These are phyloP conservation scores for Cephalotes varians DNA, from an alignment of 2,888 invertebrate genomes.

Conservation along the genomic window DNA sequence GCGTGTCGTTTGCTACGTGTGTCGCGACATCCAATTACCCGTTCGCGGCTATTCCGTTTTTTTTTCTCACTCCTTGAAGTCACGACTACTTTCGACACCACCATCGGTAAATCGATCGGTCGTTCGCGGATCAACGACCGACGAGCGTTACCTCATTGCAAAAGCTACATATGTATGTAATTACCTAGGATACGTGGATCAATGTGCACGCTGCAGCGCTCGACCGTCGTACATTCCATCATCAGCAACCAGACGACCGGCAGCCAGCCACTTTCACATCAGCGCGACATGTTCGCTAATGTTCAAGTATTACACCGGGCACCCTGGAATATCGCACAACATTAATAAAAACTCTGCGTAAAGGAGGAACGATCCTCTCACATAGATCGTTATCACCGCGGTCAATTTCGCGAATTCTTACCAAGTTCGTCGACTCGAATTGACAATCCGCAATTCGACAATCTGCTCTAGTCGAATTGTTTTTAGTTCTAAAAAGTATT, in stretches of 20 bases:
- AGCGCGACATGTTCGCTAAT: constrained; percentile 60
- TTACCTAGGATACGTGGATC: constrained; percentile 67
- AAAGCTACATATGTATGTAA: constrained; percentile 27
- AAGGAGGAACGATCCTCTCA: constrained; percentile 30
- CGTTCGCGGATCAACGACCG: neutral
- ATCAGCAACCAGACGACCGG: constrained; percentile 50
- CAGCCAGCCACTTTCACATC: constrained; percentile 72
- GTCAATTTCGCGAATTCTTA: neutral
- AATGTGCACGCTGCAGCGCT: constrained; percentile 56
- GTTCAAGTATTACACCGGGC: constrained; percentile 67
- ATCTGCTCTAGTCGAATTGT: no score
- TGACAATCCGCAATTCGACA: neutral
- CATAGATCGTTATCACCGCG: neutral
- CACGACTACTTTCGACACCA: no score
- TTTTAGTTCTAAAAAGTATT: neutral
- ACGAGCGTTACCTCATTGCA: neutral
- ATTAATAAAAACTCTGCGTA: constrained; percentile 64
- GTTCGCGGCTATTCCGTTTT: neutral
- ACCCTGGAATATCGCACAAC: constrained; percentile 66
- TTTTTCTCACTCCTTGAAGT: neutral
- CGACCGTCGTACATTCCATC: constrained; percentile 69
- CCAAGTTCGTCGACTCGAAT: neutral
- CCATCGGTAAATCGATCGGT: neutral
- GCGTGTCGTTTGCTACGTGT: neutral
- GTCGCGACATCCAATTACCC: neutral